Conservation (phyloP, 2,113 vertebrate species). For the Zingel zingel region DNA sequence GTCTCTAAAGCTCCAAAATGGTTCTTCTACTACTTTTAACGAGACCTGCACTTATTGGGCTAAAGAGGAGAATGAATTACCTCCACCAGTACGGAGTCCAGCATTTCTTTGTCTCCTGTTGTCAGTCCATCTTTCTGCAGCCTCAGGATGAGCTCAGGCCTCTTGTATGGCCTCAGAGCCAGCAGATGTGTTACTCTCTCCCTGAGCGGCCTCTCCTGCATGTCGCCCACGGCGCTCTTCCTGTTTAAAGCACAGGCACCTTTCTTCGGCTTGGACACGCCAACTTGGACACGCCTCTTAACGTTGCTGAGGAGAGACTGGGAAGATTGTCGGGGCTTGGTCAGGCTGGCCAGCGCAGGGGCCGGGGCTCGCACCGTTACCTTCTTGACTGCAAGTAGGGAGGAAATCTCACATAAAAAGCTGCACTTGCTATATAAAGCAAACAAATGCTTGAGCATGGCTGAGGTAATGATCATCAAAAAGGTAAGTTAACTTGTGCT, state of each 20-base stretch:
- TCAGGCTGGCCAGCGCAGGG: slow-evolving; percentile 83
- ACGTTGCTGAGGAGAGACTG: slow-evolving; percentile 51
- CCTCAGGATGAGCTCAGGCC: slow-evolving; percentile 90
- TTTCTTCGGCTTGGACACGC: slow-evolving; percentile 48
- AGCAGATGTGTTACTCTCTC: slow-evolving; percentile 92
- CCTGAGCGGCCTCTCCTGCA: slow-evolving; percentile 87
- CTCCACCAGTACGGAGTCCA: slow-evolving; percentile 90
- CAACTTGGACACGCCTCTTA: slow-evolving; percentile 22
- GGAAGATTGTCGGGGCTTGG: slow-evolving; percentile 78
- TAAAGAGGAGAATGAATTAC: slow-evolving; percentile 62
- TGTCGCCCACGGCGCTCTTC: slow-evolving; percentile 20
- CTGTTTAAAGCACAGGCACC: slow-evolving; percentile 35
- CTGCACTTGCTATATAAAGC: neutral
- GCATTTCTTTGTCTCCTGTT: slow-evolving; percentile 87
- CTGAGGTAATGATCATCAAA: slow-evolving; percentile 2
- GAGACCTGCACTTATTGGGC: neutral
- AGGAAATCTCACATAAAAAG: slow-evolving; percentile 11
- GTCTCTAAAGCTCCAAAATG: neutral
- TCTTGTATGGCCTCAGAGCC: slow-evolving; percentile 94
- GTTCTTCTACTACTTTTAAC: neutral
- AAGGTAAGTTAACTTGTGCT: neutral
- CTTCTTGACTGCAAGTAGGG: slow-evolving; percentile 85
- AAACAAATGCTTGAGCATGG: neutral
- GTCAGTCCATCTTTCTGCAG: slow-evolving; percentile 91
- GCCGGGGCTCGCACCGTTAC: slow-evolving; percentile 90